Base-by-base conservation (phyloP, 37 sponge, comb jelly and placozoan genomes). In the Beroe ovata region DNA sequence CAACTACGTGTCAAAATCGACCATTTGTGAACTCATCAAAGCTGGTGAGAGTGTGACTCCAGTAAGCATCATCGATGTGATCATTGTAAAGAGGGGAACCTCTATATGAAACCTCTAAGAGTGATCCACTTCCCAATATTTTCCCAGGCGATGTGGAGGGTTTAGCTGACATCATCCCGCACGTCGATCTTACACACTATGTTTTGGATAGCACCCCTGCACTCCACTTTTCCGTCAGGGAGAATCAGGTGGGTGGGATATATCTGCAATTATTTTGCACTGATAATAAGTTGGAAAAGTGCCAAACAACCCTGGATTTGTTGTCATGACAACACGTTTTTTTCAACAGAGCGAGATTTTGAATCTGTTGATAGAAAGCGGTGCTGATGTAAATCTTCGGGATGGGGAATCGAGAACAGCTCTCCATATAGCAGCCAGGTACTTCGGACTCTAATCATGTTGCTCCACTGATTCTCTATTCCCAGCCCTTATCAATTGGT, bases 221-320 rank as follows among this genome's bases (percentile, higher is more conserved):
- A 6, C 84, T 77, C 1, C 84, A 77, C 28, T 42, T 38, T n/a
- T 2, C 84, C 21, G 84, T 77, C 41, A 33, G 84, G 41, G 84
- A 77, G 47, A 42, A 40, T 2, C 84, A 77, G 84, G 84, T 58
- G n/a, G n/a, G n/a, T n/a, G n/a, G n/a, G n/a, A n/a, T n/a, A n/a
- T n/a, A n/a, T n/a, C n/a, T n/a, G n/a, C n/a, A n/a, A n/a, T n/a
- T n/a, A n/a, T n/a, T n/a, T n/a, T n/a, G n/a, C n/a, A n/a, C n/a
- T n/a, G n/a, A n/a, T n/a, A n/a, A n/a, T n/a, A n/a, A n/a, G n/a
- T n/a, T n/a, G n/a, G n/a, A n/a, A n/a, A n/a, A n/a, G n/a, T n/a
- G n/a, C n/a, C n/a, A n/a, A n/a, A n/a, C n/a, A n/a, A n/a, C n/a
- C n/a, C n/a, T n/a, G n/a, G n/a, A n/a, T n/a, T n/a, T n/a, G n/a